A percentile compares a stretch with the other conserved stretches of the same genome.
Conservation (phyloP, 2,797 vertebrate species). For the Rhyacichthys aspro region DNA sequence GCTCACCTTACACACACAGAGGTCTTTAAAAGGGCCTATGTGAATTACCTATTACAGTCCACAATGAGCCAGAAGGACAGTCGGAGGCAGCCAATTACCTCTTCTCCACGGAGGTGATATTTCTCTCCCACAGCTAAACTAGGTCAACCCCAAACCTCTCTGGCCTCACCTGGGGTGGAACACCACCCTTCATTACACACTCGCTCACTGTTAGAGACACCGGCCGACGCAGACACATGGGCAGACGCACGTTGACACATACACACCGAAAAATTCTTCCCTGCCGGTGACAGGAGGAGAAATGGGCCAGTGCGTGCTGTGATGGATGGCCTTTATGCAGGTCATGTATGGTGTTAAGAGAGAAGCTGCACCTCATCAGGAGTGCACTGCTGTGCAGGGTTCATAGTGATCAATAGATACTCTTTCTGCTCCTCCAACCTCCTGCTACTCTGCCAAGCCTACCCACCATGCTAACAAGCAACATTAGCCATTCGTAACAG, state of each 20-base stretch:
- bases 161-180: conserved; percentile 76
- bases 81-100: conserved; percentile 79
- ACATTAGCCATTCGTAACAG: conserved; percentile 65
- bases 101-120: conserved; percentile 75
- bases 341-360: conserved; percentile 79
- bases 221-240: conserved; percentile 36
- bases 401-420: conserved; percentile 74
- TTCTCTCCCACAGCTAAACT: conserved; percentile 79
- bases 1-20: conserved; percentile 19
- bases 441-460: conserved; percentile 42
- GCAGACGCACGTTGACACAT: conserved; percentile 35
- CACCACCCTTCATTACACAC: conserved; percentile 70
- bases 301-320: conserved; percentile 67
- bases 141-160: conserved; percentile 77
- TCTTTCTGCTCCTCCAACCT: conserved; percentile 29
- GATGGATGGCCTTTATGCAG: conserved; percentile 80
- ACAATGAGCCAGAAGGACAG: conserved; percentile 79
- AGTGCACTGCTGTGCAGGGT: conserved; percentile 53
- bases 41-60: conserved; percentile 74
- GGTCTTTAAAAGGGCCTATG: conserved; percentile 70
- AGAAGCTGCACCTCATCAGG: conserved; percentile 71
- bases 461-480: conserved; percentile 64
- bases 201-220: conserved; percentile 44
- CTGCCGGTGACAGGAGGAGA: conserved; percentile 69
- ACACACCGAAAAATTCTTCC: conserved; percentile 57